Conservation (phyloP, 2,113 vertebrate species). For the Osmerus eperlanus region DNA sequence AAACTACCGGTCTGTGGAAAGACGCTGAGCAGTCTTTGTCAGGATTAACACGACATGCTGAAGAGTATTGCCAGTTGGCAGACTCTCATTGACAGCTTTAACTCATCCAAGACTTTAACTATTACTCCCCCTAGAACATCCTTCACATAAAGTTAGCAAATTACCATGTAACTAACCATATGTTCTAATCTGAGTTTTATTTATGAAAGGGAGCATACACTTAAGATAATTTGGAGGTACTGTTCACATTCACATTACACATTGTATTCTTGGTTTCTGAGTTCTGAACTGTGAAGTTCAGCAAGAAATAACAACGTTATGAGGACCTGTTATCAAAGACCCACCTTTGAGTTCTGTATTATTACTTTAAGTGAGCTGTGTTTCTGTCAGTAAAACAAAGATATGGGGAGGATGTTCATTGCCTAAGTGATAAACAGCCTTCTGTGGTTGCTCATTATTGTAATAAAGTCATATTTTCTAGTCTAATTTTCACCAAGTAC, state of each 20-base stretch:
- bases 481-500: too few relatives aligned
- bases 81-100: constrained; percentile 41
- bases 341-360: constrained; percentile 16
- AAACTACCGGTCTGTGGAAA: constrained; percentile 26
- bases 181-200: too few relatives aligned
- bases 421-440: neutral
- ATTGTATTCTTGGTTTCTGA: neutral
- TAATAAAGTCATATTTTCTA: neutral
- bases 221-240: constrained; percentile 4
- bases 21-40: constrained; percentile 30
- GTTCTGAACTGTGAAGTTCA: constrained; percentile 9
- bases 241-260: neutral
- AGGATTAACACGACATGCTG: constrained; percentile 30
- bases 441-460: too few relatives aligned
- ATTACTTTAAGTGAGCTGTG: neutral
- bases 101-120: too few relatives aligned
- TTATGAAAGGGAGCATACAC: too few relatives aligned
- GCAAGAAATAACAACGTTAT: neutral
- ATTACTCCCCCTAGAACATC: too few relatives aligned
- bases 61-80: constrained; percentile 33
- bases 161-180: too few relatives aligned
- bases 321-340: constrained; percentile 1
- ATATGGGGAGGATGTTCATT: constrained; percentile 26
- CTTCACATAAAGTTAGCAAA: too few relatives aligned
- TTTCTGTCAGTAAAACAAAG: constrained; percentile 22